A percentile compares a stretch with the other conserved stretches of the same genome.
Evolutionary conservation across 2,797 vertebrate species (phyloP).

Genomic region (Yasuhikotakia modesta): DNA sequence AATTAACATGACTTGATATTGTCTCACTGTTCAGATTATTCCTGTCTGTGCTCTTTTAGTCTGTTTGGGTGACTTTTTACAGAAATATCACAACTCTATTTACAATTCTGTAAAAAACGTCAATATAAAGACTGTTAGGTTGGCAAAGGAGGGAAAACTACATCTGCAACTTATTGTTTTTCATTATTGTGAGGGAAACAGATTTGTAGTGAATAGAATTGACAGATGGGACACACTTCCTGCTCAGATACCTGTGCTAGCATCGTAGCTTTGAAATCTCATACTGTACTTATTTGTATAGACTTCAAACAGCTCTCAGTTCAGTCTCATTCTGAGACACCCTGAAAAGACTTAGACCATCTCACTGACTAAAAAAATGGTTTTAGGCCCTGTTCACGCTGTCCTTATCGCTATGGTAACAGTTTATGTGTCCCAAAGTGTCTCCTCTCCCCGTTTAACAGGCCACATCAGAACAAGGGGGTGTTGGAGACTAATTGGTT

Average conservation of each 20-base stretch:
- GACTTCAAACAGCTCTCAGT: neutral
- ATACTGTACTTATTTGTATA: no score
- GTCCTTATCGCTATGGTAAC: conserved; percentile 54
- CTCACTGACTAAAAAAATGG: neutral
- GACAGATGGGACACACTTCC: no score
- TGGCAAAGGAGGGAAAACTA: no score
- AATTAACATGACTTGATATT: conserved; percentile 7
- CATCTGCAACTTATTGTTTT: no score
- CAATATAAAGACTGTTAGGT: no score
- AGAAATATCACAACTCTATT: neutral
- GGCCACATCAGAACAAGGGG: conserved; percentile 50
- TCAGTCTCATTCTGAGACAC: neutral
- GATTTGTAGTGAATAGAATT: no score
- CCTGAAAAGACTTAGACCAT: no score
- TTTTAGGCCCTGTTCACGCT: neutral
- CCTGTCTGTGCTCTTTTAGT: no score
- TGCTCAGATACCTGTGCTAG: neutral
- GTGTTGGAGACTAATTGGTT: conserved; percentile 73
- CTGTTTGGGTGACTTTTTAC: neutral
- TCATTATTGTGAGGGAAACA: no score
- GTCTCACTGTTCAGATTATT: neutral
- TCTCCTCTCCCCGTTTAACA: conserved; percentile 8
- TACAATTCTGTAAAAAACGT: no score
- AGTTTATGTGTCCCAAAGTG: conserved; percentile 35
- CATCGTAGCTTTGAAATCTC: neutral